These are phyloP conservation scores for Euplexia lucipara DNA, from an alignment of 2,888 invertebrate species.

Conservation along the genomic window DNA sequence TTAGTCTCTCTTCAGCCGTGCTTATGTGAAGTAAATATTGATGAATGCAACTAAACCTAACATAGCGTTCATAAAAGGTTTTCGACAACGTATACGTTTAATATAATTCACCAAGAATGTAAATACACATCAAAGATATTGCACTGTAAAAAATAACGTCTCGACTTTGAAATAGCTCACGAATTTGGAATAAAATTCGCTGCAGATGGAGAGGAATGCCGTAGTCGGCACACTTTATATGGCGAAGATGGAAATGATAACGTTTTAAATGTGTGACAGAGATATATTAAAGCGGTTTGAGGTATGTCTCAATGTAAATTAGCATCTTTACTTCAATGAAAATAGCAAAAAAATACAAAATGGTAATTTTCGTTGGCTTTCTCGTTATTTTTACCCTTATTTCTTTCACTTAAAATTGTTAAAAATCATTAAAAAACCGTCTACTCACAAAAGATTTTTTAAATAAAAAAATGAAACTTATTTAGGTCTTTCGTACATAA, in stretches of 20 bases:
- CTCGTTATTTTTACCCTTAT: no score
- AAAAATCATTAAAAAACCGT: no score
- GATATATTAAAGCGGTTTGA: conserved; percentile 55
- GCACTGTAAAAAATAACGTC: conserved; percentile 56
- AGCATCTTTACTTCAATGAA: conserved; percentile 34
- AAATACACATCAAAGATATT: conserved; percentile 46
- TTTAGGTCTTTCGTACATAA: no score
- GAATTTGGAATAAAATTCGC: conserved; percentile 74
- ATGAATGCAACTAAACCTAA: conserved; percentile 8
- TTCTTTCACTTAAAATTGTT: no score
- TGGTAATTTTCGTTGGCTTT: no score
- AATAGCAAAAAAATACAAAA: conserved; percentile 25
- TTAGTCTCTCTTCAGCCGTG: not conserved
- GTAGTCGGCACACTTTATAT: conserved; percentile 60
- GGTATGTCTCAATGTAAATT: conserved; percentile 53
- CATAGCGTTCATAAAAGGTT: conserved; percentile 13
- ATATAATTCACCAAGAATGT: conserved; percentile 35
- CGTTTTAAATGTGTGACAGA: conserved; percentile 59
- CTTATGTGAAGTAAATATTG: not conserved
- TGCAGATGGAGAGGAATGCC: conserved; percentile 71
- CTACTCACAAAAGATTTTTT: no score
- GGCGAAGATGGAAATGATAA: conserved; percentile 68
- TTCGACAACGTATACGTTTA: conserved; percentile 4
- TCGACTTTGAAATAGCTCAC: conserved; percentile 70
- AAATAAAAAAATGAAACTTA: no score